A percentile compares a stretch with the other conserved stretches of the same genome.
Evolutionary conservation across 1,140 invertebrate species (phyloP).

Genomic region (Ceratina australensis): DNA sequence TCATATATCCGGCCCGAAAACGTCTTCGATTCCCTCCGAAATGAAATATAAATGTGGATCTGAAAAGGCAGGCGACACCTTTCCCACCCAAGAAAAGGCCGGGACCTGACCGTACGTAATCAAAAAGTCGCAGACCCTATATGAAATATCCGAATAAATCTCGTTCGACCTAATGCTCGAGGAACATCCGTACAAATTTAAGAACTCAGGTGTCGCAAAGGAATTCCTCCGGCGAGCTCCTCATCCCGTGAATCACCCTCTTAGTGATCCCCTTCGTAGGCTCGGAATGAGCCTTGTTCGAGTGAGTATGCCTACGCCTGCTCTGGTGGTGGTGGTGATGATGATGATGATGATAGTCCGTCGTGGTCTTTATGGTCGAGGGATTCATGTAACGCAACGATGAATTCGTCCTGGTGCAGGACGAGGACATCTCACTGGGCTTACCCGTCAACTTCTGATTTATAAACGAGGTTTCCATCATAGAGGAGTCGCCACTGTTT

Average conservation of each 20-base stretch:
- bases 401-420: not conserved
- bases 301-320: not conserved
- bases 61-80: not conserved
- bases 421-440: slow-evolving; percentile 10
- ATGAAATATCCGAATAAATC: not conserved
- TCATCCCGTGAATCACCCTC: slow-evolving; percentile 51
- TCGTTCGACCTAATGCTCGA: not conserved
- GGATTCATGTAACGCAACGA: not conserved
- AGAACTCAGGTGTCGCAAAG: slow-evolving; percentile 58
- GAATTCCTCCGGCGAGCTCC: slow-evolving; percentile 63
- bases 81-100: slow-evolving; percentile 2
- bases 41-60: not conserved
- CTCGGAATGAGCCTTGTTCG: not conserved
- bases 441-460: not conserved
- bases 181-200: too few relatives aligned
- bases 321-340: too few relatives aligned
- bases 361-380: not conserved
- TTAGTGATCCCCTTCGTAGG: slow-evolving; percentile 2
- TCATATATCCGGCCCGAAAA: not conserved
- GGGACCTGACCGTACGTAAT: not conserved
- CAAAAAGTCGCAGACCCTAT: not conserved
- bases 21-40: too few relatives aligned
- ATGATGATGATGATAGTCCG: not conserved
- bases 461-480: not conserved
- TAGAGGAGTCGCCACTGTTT: not conserved